phyloP scores from a whole-genome alignment of 2,888 invertebrate species.

The Scelioninae gen. 2 region DNA sequence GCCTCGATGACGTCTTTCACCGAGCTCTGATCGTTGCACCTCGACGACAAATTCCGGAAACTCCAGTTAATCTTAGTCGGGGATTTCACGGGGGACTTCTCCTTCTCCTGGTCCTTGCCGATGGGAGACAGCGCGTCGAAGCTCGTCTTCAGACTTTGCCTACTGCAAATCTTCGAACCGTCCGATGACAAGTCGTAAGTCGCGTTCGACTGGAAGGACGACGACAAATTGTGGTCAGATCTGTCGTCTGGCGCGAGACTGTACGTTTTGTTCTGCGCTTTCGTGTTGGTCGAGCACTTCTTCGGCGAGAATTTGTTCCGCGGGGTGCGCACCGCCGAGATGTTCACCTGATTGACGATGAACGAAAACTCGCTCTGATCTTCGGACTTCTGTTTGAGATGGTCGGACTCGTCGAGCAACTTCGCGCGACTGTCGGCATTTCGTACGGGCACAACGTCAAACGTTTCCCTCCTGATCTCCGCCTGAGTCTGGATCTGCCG shows the following conservation, averaged over 20 bases:
- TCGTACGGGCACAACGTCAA: slow-evolving; percentile 59
- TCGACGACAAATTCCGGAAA: slow-evolving; percentile 20
- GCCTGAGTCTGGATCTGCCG: slow-evolving; percentile 25
- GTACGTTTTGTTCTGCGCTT: slow-evolving; percentile 47
- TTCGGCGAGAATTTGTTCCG: slow-evolving; percentile 60
- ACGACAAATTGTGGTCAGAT: slow-evolving; percentile 5
- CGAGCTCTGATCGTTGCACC: slow-evolving; percentile 61
- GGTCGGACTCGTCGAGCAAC: slow-evolving; percentile 64
- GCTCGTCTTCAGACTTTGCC: slow-evolving; percentile 58
- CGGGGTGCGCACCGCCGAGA: slow-evolving; percentile 58
- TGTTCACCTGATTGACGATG: slow-evolving; percentile 67
- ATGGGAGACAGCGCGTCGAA: slow-evolving; percentile 60
- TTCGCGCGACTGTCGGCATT: slow-evolving; percentile 4
- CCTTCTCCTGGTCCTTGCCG: not conserved
- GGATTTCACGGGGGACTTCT: not conserved
- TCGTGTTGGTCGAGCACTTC: slow-evolving; percentile 60
- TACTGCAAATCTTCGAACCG: slow-evolving; percentile 23
- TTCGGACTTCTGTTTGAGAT: slow-evolving; percentile 44
- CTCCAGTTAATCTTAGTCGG: not conserved
- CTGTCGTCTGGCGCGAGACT: slow-evolving; percentile 26
- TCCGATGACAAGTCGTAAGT: slow-evolving; percentile 63
- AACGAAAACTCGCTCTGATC: slow-evolving; percentile 64
- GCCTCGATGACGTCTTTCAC: slow-evolving; percentile 69
- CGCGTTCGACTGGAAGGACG: slow-evolving; percentile 54
- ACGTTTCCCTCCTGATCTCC: slow-evolving; percentile 67